Evolutionary conservation across 2,888 invertebrate genomes (phyloP).

Genomic region (Gastracanthus pulcherrimus): DNA sequence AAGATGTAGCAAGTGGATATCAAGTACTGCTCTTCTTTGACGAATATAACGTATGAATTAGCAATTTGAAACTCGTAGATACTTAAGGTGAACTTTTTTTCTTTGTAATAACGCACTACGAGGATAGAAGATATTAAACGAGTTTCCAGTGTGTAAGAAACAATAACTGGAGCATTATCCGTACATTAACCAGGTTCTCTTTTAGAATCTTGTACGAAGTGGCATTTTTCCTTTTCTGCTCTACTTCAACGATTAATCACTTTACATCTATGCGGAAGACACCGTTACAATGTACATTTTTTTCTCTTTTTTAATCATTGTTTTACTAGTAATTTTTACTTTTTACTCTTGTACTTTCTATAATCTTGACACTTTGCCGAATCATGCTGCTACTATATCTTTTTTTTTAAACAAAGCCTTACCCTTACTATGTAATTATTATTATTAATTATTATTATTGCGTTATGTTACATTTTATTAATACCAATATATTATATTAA

Average conservation of each 20-base stretch:
- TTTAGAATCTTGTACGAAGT: constrained; percentile 19
- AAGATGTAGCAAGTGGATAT: neutral
- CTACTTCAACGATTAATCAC: neutral
- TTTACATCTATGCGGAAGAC: neutral
- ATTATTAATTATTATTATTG: constrained; percentile 75
- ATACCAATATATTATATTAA: constrained; percentile 76
- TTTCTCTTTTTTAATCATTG: constrained; percentile 14
- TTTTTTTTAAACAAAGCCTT: constrained; percentile 61
- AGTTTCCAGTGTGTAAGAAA: constrained; percentile 29
- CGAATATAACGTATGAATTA: constrained; percentile 19
- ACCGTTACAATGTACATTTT: neutral
- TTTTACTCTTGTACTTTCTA: constrained; percentile 42
- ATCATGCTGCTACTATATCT: constrained; percentile 48
- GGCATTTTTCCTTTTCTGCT: constrained; percentile 24
- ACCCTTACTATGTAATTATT: constrained; percentile 74
- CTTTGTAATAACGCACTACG: constrained; percentile 16
- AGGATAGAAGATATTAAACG: constrained; percentile 5
- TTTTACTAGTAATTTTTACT: constrained; percentile 13
- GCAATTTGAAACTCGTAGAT: constrained; percentile 26
- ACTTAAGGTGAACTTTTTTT: constrained; percentile 20
- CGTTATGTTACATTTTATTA: constrained; percentile 77
- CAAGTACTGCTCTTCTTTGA: constrained; percentile 35
- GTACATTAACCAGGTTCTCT: neutral
- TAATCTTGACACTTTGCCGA: constrained; percentile 12
- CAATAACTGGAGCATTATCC: constrained; percentile 23